phyloP scores from a whole-genome alignment of 2,797 vertebrate species.

The Thalassophryne amazonica region DNA sequence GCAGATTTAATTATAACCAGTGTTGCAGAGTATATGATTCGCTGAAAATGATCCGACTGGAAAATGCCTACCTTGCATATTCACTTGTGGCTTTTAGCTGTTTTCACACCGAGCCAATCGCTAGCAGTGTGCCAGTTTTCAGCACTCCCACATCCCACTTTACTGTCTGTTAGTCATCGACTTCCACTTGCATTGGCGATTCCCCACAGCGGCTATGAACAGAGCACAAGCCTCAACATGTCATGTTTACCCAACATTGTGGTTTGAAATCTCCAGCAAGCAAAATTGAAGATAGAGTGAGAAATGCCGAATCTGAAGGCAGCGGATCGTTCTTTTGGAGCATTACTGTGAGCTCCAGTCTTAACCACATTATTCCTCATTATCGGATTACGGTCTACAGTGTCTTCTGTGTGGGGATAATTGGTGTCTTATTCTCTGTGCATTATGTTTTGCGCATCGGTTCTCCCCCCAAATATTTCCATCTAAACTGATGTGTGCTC shows the following conservation, averaged over 20 bases:
- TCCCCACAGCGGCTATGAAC: conserved; percentile 14
- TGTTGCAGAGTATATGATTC: too few species aligned
- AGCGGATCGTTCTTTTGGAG: too few species aligned
- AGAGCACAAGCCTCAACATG: conserved; percentile 3
- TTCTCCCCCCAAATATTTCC: not conserved
- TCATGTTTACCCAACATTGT: too few species aligned
- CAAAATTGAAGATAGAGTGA: too few species aligned
- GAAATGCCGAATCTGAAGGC: too few species aligned
- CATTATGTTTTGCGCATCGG: not conserved
- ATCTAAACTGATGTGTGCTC: not conserved
- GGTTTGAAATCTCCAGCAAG: too few species aligned
- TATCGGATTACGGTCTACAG: not conserved
- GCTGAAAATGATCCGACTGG: too few species aligned
- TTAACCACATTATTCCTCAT: conserved; percentile 23
- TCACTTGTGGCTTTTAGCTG: not conserved
- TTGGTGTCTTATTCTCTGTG: not conserved
- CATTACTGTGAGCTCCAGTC: too few species aligned
- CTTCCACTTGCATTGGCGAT: conserved; percentile 12
- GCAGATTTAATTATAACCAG: too few species aligned
- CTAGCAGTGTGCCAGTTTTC: conserved; percentile 15
- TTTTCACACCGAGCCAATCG: not conserved
- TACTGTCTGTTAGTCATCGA: conserved; percentile 40
- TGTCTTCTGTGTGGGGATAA: conserved; percentile 9
- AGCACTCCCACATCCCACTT: conserved; percentile 14
- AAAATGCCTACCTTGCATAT: not conserved